Base-by-base conservation (phyloP, 2,113 vertebrate species). In the Platycercus adscitus region DNA sequence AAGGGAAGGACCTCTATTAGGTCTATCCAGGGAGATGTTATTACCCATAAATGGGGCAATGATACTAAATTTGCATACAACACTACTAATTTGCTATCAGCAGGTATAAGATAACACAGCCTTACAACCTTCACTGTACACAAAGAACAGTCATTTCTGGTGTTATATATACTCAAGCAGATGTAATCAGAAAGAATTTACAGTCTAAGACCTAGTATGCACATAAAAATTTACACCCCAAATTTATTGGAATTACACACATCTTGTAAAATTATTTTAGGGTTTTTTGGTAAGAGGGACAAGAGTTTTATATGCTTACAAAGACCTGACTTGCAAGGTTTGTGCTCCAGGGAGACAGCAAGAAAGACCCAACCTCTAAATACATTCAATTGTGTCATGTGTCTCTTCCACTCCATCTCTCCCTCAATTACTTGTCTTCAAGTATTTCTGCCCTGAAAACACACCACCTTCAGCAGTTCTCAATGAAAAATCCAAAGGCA, bases 311-410 rank as follows among this genome's bases (percentile, higher is more conserved):
- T 23, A 12, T 10, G 17, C 20, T 58, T 65, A 58, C 33, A 60
- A 39, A 78, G 41, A 63, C 41, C 9, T 5, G 29, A 78, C 16
- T 7, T 68, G 58, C 46, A 85, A 66, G 28, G 6, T 79, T 53
- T 86, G 23, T 23, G 13, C n/a, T 68, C 28, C 33, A 86, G 46
- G 31, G 26, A 81, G 31, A 89, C 6, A 28, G 43, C 18, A 63
- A n/a, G 43, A 81, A n/a, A 47, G 4, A 52, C 29, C 25, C 21
- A 65, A n/a, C 1, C n/a, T 17, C 35, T 56, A 25, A 39, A 41
- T 4, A 3, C 7, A 15, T 65, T 60, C 46, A 49, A 2, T 19
- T 3, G 0, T 4, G 18, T 58, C 46, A 35, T 2, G 0, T 28
- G 13, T 50, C 44, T 60, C 52, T 77, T 47, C 29, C 31, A 24